phyloP scores from a whole-genome alignment of 2,113 vertebrate genomes.

The Eurystomus gularis region DNA sequence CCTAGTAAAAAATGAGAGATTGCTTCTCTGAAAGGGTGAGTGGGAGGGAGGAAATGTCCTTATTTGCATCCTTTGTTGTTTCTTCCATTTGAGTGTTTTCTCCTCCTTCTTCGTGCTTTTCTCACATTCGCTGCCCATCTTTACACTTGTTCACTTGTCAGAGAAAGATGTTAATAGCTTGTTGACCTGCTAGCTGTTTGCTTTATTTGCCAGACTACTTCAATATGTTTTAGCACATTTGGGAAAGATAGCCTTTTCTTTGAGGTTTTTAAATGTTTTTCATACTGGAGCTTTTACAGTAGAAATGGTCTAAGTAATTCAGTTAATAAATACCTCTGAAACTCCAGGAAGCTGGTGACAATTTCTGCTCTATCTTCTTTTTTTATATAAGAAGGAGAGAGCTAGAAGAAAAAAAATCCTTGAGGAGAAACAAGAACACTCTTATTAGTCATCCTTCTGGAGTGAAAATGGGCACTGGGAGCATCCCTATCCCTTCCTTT shows the following conservation, averaged over 20 bases:
- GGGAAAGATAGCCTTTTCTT: not conserved
- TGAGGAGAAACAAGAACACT: not conserved
- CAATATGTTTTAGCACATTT: constrained; percentile 20
- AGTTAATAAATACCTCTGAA: not conserved
- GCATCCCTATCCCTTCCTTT: not conserved
- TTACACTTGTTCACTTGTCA: constrained; percentile 28
- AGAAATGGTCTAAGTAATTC: not conserved
- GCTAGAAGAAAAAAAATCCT: not conserved
- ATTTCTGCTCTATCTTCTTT: not conserved
- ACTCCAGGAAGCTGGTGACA: not conserved
- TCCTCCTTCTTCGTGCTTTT: constrained; percentile 10
- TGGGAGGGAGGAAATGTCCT: constrained; percentile 6
- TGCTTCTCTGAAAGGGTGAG: not conserved
- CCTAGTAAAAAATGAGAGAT: not conserved
- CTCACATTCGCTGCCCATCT: constrained; percentile 46
- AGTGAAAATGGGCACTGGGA: not conserved
- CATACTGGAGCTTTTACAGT: not conserved
- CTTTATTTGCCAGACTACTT: constrained; percentile 38
- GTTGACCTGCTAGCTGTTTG: not conserved
- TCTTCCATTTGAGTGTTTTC: not conserved
- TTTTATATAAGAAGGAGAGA: not conserved
- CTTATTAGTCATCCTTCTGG: not conserved
- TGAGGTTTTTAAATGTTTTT: not conserved
- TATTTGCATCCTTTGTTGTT: not conserved
- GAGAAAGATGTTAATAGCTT: constrained; percentile 26